These are phyloP conservation scores for Rhyacichthys aspro DNA, from an alignment of 2,797 vertebrate species.

Conservation along the genomic window DNA sequence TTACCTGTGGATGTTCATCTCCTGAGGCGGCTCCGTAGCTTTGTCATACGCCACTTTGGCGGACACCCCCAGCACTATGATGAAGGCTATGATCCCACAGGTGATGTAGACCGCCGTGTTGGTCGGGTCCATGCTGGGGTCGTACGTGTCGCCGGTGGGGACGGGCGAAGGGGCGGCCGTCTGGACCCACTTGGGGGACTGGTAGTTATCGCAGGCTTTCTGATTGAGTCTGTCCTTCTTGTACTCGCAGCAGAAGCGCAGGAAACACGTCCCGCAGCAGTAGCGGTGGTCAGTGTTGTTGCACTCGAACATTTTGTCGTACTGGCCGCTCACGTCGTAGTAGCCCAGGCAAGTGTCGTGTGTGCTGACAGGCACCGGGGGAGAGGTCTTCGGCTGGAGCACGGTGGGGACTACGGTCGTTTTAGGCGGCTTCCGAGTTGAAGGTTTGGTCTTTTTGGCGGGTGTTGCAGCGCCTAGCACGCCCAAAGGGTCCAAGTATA, in stretches of 20 bases:
- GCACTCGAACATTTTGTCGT: constrained; percentile 95
- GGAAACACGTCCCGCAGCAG: constrained; percentile 97
- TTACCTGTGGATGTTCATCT: constrained; percentile 99
- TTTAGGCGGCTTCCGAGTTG: constrained; percentile 66
- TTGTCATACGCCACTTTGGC: constrained; percentile 98
- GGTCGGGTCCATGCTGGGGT: constrained; percentile 94
- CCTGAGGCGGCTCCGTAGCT: constrained; percentile 94
- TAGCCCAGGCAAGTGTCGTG: constrained; percentile 94
- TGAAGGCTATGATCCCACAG: constrained; percentile 95
- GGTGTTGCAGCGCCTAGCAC: constrained; percentile 73
- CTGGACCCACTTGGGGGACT: constrained; percentile 88
- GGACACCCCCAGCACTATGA: constrained; percentile 93
- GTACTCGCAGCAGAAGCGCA: constrained; percentile 98
- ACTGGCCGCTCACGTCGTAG: constrained; percentile 97
- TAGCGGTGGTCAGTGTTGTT: constrained; percentile 97
- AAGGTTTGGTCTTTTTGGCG: constrained; percentile 73
- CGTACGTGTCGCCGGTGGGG: constrained; percentile 87
- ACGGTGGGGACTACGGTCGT: constrained; percentile 67
- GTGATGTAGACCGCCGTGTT: constrained; percentile 98
- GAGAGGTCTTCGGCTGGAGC: constrained; percentile 64
- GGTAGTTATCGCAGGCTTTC: constrained; percentile 91
- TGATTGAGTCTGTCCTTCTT: constrained; percentile 93
- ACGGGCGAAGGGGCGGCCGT: constrained; percentile 79
- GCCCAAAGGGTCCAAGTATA: constrained; percentile 82
- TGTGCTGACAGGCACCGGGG: constrained; percentile 63